Conservation (phyloP, 2,888 invertebrate genomes). For the Gymnoscelis rufifasciata region DNA sequence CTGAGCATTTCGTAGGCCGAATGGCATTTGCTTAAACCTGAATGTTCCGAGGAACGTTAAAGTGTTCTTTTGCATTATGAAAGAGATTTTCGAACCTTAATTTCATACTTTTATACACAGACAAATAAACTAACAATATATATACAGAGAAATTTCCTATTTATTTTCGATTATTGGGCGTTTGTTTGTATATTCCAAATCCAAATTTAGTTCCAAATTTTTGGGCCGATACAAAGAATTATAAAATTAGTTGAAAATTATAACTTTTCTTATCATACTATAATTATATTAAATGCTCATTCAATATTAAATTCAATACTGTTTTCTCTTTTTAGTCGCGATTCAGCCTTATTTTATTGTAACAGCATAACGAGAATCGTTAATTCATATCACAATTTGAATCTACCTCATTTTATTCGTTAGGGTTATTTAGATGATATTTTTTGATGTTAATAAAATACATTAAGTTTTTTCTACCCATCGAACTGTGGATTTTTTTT, state of each 20-base stretch:
- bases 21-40: slow-evolving; percentile 10
- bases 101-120: no score
- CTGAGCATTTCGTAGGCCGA: slow-evolving; percentile 17
- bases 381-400: slow-evolving; percentile 75
- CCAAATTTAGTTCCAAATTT: no score
- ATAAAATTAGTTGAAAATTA: no score
- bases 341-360: slow-evolving; percentile 1
- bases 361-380: slow-evolving; percentile 34
- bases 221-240: no score
- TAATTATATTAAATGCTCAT: no score
- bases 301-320: slow-evolving; percentile 2
- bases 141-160: no score
- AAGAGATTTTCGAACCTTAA: no score
- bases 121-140: no score
- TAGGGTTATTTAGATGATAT: slow-evolving; percentile 47
- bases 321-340: slow-evolving; percentile 14
- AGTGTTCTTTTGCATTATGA: neutral
- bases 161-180: no score
- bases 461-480: slow-evolving; percentile 27
- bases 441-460: slow-evolving; percentile 35
- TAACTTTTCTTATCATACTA: no score
- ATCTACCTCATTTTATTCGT: slow-evolving; percentile 77
- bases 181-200: no score
- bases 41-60: neutral
- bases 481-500: slow-evolving; percentile 31